Evolutionary conservation across 37 sponge, comb jelly and placozoan genomes (phyloP).

Genomic region (Eunapius fragilis): DNA sequence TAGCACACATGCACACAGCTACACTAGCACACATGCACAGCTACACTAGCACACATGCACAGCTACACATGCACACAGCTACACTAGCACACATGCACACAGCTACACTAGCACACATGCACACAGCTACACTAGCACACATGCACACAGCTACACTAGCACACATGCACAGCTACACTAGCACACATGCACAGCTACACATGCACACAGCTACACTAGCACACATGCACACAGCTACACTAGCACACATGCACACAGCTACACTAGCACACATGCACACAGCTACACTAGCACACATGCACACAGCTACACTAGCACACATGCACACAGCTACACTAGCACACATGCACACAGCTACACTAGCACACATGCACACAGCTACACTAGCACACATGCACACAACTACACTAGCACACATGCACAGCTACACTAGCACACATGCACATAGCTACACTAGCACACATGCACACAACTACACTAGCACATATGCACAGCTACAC

Average conservation of each 20-base stretch:
- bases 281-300: neutral
- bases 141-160: constrained; percentile 6
- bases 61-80: neutral
- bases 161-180: neutral
- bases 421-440: constrained; percentile 21
- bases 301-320: constrained; percentile 22
- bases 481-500: constrained; percentile 16
- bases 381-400: constrained; percentile 12
- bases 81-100: constrained; percentile 4
- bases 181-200: constrained; percentile 11
- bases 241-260: neutral
- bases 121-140: constrained; percentile 62
- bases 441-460: neutral
- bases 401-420: constrained; percentile 20
- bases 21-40: constrained; percentile 27
- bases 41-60: constrained; percentile 8
- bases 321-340: constrained; percentile 26
- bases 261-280: constrained; percentile 10
- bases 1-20: constrained; percentile 15
- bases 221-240: constrained; percentile 31
- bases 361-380: constrained; percentile 7
- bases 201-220: constrained; percentile 15
- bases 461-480: constrained; percentile 19
- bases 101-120: constrained; percentile 16
- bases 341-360: neutral